phyloP scores from a whole-genome alignment of 2,797 vertebrate species.

The Australoheros facetus region DNA sequence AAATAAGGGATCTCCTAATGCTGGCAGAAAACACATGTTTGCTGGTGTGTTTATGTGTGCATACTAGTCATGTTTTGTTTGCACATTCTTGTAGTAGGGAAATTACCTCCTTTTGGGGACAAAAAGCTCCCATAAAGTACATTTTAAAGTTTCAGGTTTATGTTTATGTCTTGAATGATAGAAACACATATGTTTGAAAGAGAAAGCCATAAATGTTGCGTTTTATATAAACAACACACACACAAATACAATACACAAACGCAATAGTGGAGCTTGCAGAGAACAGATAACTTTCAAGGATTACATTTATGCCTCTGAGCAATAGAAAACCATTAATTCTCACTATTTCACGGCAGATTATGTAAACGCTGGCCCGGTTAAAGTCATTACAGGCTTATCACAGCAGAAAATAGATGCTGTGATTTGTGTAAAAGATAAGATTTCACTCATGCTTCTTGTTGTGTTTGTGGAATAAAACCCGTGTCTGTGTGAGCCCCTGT shows the following conservation, averaged over 20 bases:
- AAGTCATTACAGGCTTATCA: conserved; percentile 31
- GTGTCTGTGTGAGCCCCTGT: neutral
- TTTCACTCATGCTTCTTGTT: neutral
- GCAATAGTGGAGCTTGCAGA: neutral
- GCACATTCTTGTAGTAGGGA: neutral
- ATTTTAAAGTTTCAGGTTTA: neutral
- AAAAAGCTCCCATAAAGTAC: neutral
- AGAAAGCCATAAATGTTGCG: neutral
- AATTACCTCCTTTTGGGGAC: neutral
- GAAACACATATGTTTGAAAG: neutral
- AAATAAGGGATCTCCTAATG: conserved; percentile 7
- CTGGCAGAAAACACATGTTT: neutral
- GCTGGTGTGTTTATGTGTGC: conserved; percentile 5
- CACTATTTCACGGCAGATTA: conserved; percentile 1
- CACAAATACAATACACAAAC: neutral
- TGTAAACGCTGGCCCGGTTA: neutral
- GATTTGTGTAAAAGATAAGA: conserved; percentile 2
- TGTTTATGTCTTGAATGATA: neutral
- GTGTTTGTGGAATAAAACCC: neutral
- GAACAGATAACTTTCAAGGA: neutral
- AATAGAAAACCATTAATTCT: conserved; percentile 7
- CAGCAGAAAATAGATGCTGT: conserved; percentile 1
- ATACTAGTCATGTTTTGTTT: neutral
- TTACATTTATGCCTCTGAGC: conserved; percentile 5
- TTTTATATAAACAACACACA: neutral